Evolutionary conservation across 2,797 vertebrate genomes (phyloP).

Genomic region (Acipenser oxyrinchus): DNA sequence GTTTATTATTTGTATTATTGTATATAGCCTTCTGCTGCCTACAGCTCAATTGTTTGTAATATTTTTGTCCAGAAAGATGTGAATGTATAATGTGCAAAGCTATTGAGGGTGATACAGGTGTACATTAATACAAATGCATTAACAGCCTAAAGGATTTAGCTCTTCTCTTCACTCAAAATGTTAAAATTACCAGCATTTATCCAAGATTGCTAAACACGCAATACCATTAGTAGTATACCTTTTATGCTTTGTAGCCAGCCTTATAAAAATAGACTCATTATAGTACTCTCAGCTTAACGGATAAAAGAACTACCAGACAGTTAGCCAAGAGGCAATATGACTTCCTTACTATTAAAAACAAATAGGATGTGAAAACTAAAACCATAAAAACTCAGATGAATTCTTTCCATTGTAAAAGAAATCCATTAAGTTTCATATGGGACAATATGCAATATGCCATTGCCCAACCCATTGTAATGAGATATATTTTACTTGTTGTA

Average conservation of each 20-base stretch:
- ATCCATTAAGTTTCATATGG: not conserved
- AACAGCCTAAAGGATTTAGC: slow-evolving; percentile 20
- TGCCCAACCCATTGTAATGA: too few relatives aligned
- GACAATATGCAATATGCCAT: slow-evolving; percentile 28
- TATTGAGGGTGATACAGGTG: slow-evolving; percentile 20
- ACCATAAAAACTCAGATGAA: not conserved
- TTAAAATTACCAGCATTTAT: slow-evolving; percentile 21
- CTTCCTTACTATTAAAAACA: slow-evolving; percentile 3
- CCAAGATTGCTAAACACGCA: slow-evolving; percentile 16
- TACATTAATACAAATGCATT: slow-evolving; percentile 17
- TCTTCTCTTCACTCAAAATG: slow-evolving; percentile 25
- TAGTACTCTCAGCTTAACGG: slow-evolving; percentile 15
- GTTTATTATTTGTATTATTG: slow-evolving; percentile 17
- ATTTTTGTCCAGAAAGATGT: slow-evolving; percentile 25
- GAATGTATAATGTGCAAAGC: slow-evolving; percentile 18
- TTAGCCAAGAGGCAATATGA: slow-evolving; percentile 21
- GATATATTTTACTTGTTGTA: too few relatives aligned
- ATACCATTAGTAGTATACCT: slow-evolving; percentile 21
- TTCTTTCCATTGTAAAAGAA: not conserved
- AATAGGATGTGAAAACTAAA: not conserved
- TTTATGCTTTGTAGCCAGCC: slow-evolving; percentile 14
- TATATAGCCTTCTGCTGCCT: slow-evolving; percentile 27
- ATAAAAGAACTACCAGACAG: slow-evolving; percentile 20
- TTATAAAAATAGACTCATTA: slow-evolving; percentile 33
- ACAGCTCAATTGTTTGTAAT: slow-evolving; percentile 25